These are phyloP conservation scores for Phragmatobia fuliginosa DNA, from an alignment of 2,888 invertebrate species.

Conservation along the genomic window DNA sequence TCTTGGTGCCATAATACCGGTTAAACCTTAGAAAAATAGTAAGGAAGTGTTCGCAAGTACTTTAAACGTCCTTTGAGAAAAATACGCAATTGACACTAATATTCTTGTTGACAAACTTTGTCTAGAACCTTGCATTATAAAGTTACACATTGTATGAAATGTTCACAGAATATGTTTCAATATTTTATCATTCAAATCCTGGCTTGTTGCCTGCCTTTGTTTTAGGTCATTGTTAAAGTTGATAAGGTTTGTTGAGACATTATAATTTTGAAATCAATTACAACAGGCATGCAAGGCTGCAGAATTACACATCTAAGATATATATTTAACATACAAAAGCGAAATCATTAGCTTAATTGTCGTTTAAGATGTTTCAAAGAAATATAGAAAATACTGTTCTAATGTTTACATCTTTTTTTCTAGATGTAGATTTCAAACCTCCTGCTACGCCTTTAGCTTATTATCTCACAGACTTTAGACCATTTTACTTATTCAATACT, in stretches of 20 bases:
- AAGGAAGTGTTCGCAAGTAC: neutral
- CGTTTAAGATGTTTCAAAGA: neutral
- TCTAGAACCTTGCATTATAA: too few relatives aligned
- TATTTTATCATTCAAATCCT: neutral
- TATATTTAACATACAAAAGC: neutral
- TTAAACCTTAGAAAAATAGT: neutral
- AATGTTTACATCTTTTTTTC: too few relatives aligned
- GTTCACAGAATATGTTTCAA: neutral
- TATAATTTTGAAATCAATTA: neutral
- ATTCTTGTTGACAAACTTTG: neutral
- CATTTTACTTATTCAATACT: too few relatives aligned
- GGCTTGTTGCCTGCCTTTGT: neutral
- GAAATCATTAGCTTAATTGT: neutral
- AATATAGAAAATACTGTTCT: too few relatives aligned
- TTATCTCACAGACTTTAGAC: too few relatives aligned
- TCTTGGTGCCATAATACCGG: too few relatives aligned
- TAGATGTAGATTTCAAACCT: neutral
- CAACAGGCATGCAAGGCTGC: neutral
- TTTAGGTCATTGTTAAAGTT: neutral
- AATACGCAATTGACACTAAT: too few relatives aligned
- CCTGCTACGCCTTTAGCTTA: too few relatives aligned
- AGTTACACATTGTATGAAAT: neutral
- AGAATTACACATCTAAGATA: too few relatives aligned
- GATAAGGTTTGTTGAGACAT: neutral
- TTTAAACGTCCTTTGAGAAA: neutral